Percentiles rank a stretch among this genome's conserved stretches.
These are phyloP conservation scores for Drosophila sucinea DNA, from an alignment of 1,140 invertebrate species.

Conservation along the genomic window DNA sequence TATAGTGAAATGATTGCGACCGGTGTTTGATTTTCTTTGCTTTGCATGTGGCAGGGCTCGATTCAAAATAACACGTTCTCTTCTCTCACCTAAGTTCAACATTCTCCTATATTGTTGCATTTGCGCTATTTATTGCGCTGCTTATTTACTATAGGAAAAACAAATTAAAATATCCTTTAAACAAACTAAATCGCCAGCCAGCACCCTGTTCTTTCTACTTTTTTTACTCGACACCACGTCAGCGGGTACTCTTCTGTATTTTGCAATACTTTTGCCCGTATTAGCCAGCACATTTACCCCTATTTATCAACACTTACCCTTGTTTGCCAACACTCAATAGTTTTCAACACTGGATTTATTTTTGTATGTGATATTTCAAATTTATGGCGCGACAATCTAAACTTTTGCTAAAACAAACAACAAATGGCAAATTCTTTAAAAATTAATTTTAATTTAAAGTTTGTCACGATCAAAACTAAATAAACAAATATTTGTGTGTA, in stretches of 20 bases:
- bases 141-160: conserved; percentile 68
- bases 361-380: too few species aligned
- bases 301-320: background rate
- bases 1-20: conserved; percentile 23
- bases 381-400: background rate
- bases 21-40: conserved; percentile 51
- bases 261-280: background rate
- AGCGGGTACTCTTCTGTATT: conserved; percentile 39
- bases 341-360: background rate
- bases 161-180: conserved; percentile 44
- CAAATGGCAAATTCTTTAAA: too few species aligned
- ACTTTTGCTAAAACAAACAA: too few species aligned
- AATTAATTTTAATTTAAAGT: background rate
- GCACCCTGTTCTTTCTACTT: conserved; percentile 53
- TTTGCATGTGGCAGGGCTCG: background rate
- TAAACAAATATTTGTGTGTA: background rate
- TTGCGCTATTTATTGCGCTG: conserved; percentile 52
- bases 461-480: background rate
- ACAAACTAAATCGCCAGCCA: conserved; percentile 53
- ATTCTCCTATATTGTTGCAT: conserved; percentile 59
- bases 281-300: background rate
- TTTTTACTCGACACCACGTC: conserved; percentile 59
- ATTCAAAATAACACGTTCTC: too few species aligned
- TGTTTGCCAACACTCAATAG: background rate
- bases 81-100: conserved; percentile 65